These are phyloP conservation scores for Mustela nigripes DNA, from an alignment of 2,113 vertebrate species.

Conservation along the genomic window DNA sequence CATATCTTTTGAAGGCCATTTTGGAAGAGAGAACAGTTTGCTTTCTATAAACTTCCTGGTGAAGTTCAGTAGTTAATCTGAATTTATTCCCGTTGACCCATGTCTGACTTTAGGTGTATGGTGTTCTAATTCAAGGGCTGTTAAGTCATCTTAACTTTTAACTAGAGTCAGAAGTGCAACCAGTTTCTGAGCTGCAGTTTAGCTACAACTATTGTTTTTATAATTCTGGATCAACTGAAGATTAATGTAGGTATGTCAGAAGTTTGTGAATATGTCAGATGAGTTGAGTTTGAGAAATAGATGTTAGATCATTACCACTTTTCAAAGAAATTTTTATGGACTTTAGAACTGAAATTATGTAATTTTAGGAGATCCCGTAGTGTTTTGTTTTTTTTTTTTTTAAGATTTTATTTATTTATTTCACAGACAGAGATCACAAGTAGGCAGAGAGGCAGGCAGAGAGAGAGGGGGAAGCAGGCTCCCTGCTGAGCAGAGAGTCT, in stretches of 20 bases:
- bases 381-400: not conserved
- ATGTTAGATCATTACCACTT: not conserved
- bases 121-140: not conserved
- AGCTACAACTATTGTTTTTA: not conserved
- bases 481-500: no score
- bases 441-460: no score
- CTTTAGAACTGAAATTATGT: not conserved
- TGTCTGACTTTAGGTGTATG: not conserved
- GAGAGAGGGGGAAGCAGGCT: no score
- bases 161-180: not conserved
- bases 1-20: not conserved
- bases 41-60: not conserved
- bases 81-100: not conserved
- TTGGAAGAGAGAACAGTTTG: not conserved
- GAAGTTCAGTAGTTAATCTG: slow-evolving; percentile 18
- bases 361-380: slow-evolving; percentile 16
- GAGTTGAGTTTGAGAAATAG: not conserved
- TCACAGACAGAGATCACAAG: no score
- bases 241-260: not conserved
- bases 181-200: not conserved
- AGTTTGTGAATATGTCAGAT: not conserved
- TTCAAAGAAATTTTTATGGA: not conserved
- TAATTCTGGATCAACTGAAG: not conserved
- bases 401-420: no score
- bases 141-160: not conserved